Conservation (phyloP, 2,888 invertebrate species). For the Philaethria dido region DNA sequence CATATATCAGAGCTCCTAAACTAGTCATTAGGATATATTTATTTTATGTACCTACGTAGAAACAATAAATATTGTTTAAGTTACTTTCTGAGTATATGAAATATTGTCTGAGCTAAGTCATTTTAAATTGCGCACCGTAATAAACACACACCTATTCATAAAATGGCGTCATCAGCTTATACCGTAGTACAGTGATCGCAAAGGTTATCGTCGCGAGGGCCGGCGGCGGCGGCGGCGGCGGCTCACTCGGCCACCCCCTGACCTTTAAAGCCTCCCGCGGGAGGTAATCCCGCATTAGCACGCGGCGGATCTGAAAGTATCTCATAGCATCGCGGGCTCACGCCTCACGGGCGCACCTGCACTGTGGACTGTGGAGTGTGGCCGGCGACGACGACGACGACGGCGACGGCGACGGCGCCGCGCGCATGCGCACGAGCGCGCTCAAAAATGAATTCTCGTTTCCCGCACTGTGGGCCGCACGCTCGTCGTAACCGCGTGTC, state of each 20-base stretch:
- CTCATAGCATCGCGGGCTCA: slow-evolving; percentile 45
- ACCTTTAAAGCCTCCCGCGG: slow-evolving; percentile 65
- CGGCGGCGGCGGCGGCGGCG: slow-evolving; percentile 25
- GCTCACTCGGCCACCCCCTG: slow-evolving; percentile 53
- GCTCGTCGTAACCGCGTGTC: slow-evolving; percentile 65
- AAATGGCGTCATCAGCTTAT: slow-evolving; percentile 29
- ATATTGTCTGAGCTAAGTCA: slow-evolving; percentile 34
- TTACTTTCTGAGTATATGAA: slow-evolving; percentile 18
- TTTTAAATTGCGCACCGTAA: slow-evolving; percentile 56
- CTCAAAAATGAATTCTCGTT: slow-evolving; percentile 73
- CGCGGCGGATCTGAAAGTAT: slow-evolving; percentile 52
- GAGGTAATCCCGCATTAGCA: slow-evolving; percentile 56
- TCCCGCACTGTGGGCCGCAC: slow-evolving; percentile 74
- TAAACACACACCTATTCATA: slow-evolving; percentile 53
- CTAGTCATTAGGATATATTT: not conserved
- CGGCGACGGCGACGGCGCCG: slow-evolving; percentile 45
- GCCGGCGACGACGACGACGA: slow-evolving; percentile 1
- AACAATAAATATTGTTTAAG: not conserved
- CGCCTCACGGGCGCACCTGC: slow-evolving; percentile 55
- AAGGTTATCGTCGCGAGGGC: slow-evolving; percentile 46
- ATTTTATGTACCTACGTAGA: too few relatives aligned
- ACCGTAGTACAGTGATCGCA: slow-evolving; percentile 37
- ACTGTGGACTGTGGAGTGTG: too few relatives aligned
- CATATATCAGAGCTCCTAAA: not conserved
- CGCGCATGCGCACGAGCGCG: slow-evolving; percentile 70